Conservation (phyloP, 2,113 vertebrate species). For the Ophthalmolycus amberensis region DNA sequence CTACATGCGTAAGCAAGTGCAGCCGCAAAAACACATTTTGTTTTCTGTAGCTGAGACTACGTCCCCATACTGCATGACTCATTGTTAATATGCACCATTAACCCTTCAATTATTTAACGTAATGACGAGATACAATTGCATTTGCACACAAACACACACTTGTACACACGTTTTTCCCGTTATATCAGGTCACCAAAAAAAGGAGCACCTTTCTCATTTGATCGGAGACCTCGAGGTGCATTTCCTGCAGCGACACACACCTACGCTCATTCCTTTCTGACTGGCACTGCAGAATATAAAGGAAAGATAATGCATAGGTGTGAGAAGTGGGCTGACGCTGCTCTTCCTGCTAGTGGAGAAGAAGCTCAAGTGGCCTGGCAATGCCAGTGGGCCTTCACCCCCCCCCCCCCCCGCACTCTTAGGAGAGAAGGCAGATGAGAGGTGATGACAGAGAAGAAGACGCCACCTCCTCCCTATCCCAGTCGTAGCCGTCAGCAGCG, state of each 20-base stretch:
- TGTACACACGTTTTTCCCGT: background rate
- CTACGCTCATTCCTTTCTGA: background rate
- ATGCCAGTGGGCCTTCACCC: background rate
- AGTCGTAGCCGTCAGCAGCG: conserved; percentile 42
- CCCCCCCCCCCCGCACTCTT: background rate
- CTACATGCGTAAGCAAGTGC: background rate
- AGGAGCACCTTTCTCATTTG: conserved; percentile 15
- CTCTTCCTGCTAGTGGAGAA: conserved; percentile 24
- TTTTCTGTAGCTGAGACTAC: background rate
- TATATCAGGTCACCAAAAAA: background rate
- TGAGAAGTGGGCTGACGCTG: conserved; percentile 29
- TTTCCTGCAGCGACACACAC: conserved; percentile 10
- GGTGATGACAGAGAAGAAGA: conserved; percentile 44
- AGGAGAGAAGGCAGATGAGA: conserved; percentile 31
- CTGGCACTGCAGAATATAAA: conserved; percentile 31
- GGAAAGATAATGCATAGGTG: conserved; percentile 21
- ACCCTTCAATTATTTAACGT: conserved; percentile 40
- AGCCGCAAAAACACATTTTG: conserved; percentile 20
- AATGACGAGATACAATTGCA: conserved; percentile 28
- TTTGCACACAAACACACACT: conserved; percentile 10
- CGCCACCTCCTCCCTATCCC: conserved; percentile 13
- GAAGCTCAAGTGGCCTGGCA: conserved; percentile 34
- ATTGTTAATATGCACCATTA: conserved; percentile 29
- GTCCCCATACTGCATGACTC: conserved; percentile 9
- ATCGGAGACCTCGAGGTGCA: conserved; percentile 34